Conservation (phyloP, 2,797 vertebrate species). For the Podargus strigoides region DNA sequence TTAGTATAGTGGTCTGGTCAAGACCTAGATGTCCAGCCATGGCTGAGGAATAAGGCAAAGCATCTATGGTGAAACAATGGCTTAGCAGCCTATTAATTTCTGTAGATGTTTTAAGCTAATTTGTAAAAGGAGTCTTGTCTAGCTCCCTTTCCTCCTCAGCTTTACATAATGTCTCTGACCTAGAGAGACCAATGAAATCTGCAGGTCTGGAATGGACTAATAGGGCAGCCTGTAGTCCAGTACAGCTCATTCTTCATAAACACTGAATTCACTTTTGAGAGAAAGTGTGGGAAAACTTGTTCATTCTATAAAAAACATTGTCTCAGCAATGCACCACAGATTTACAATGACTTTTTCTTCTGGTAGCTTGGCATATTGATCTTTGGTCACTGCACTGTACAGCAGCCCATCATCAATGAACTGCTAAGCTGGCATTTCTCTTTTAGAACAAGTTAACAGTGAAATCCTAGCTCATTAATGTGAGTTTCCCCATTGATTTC, state of each 20-base stretch:
- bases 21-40: neutral
- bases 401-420: neutral
- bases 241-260: neutral
- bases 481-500: neutral
- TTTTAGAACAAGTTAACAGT: neutral
- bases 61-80: neutral
- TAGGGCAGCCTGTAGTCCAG: neutral
- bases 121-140: neutral
- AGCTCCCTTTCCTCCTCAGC: neutral
- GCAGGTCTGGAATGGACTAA: neutral
- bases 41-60: neutral
- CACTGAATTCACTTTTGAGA: neutral
- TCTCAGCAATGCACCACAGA: neutral
- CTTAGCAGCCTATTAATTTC: neutral
- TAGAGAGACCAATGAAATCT: neutral
- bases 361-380: neutral
- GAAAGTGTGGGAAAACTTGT: neutral
- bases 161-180: neutral
- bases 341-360: neutral
- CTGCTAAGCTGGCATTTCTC: neutral
- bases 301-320: neutral
- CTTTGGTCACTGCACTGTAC: neutral
- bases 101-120: neutral
- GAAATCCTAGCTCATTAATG: neutral
- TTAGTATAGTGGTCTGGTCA: neutral